Conservation (phyloP, 1,140 invertebrate genomes). For the Phocides pigmalion region DNA sequence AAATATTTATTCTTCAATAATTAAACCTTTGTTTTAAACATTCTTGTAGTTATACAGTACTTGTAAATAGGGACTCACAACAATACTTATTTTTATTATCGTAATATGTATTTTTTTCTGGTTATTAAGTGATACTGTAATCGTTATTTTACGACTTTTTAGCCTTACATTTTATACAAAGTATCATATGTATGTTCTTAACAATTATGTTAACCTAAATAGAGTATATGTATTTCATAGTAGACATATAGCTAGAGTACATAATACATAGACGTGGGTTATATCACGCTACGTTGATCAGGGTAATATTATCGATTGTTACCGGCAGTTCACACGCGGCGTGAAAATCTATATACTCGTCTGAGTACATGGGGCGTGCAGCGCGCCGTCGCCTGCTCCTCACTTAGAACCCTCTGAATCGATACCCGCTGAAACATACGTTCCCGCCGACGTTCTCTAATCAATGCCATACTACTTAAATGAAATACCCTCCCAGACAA, state of each 20-base stretch:
- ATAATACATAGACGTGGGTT: constrained; percentile 25
- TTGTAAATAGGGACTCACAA: no score
- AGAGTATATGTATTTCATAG: background rate
- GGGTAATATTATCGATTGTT: constrained; percentile 47
- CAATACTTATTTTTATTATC: no score
- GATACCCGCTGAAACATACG: constrained; percentile 33
- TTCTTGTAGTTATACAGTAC: no score
- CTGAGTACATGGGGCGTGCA: constrained; percentile 38
- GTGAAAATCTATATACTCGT: constrained; percentile 36
- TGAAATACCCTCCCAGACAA: constrained; percentile 23
- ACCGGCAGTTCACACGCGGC: constrained; percentile 39
- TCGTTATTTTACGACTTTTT: no score
- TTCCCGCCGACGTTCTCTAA: constrained; percentile 26
- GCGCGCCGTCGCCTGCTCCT: constrained; percentile 32
- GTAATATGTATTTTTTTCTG: no score
- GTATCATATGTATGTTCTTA: no score
- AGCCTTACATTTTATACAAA: no score
- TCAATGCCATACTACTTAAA: constrained; percentile 27
- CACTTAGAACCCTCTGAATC: constrained; percentile 34
- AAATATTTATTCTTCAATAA: no score
- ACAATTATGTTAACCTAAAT: no score
- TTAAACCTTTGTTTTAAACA: no score
- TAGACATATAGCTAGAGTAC: background rate
- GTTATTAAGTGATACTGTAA: no score
- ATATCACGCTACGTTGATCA: constrained; percentile 36